Evolutionary conservation across 2,113 vertebrate species (phyloP).

Genomic region (Haplochromis vanheusdeni): DNA sequence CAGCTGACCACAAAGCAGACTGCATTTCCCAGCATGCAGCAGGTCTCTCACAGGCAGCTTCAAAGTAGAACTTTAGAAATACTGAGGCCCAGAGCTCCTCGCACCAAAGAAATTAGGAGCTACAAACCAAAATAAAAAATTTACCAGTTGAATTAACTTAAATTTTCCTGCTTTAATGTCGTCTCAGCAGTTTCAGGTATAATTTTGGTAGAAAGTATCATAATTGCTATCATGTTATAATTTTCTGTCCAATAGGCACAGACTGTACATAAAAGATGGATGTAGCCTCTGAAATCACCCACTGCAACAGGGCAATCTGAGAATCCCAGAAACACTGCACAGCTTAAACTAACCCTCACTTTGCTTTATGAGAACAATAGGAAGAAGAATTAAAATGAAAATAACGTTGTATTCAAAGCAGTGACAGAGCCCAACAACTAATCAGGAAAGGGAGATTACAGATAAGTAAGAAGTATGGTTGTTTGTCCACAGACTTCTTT

Average conservation of each 20-base stretch:
- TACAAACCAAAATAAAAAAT: neutral
- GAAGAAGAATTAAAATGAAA: neutral
- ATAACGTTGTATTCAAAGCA: neutral
- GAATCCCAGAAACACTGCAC: neutral
- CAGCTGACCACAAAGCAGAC: neutral
- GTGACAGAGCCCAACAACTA: neutral
- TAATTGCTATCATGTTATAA: neutral
- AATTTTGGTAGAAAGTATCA: neutral
- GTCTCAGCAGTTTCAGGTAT: neutral
- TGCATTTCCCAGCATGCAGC: conserved; percentile 56
- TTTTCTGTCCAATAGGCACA: neutral
- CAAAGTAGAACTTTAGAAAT: neutral
- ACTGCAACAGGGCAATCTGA: neutral
- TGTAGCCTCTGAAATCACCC: neutral
- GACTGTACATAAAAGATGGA: neutral
- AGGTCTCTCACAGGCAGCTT: neutral
- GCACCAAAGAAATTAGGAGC: neutral
- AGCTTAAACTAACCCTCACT: neutral
- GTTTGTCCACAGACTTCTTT: neutral
- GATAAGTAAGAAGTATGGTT: neutral
- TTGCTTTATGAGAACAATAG: neutral
- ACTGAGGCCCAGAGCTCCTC: neutral
- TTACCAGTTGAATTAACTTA: neutral
- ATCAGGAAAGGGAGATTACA: neutral
- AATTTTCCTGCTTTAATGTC: neutral